Base-by-base conservation (phyloP, 2,888 invertebrate species). In the Luperina nickerlii region DNA sequence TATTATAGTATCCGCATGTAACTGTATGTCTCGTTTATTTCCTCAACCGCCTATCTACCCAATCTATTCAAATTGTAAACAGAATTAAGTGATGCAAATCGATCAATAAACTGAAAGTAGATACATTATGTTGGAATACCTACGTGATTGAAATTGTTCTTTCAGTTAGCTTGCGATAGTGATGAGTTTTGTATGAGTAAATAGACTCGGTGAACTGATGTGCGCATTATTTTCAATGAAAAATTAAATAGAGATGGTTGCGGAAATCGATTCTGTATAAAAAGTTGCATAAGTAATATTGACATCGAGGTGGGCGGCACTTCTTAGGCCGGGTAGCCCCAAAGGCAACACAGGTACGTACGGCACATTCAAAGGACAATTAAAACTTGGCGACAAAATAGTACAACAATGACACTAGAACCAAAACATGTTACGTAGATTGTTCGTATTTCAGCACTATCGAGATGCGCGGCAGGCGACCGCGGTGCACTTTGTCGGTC, bases 381-480 rank as follows among this genome's bases (percentile, higher is more conserved):
- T 92, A 94, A 81, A 88, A 92, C 88, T 91, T 90, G 91, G 92
- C 90, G 92, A 93, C 94, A 94, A 94, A 94, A 94, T 92, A 91
- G 90, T 88, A 82, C 91, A 91, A 95, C 95, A 96, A 96, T 94
- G 90, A 89, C 89, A 91, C 91, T 90, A 94, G 89, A 93, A 94
- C 92, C 94, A 95, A 95, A 96, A 96, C 94, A 96, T 95, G 95
- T 95, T 94, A 94, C 92, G 91, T 94, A 91, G 86, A 95, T 96
- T 96, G 96, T 96, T 90, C 87, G 88, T 90, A 92, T 96, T 96
- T 96, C 96, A 96, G 96, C 96, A 95, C 96, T 95, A 94, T 95
- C 94, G 91, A 93, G 90, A 80, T 78, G 86, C 95, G 74, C 96
- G 79, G 91, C 95, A 92, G 95, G 96, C 90, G 94, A 87, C 79